phyloP scores from a whole-genome alignment of 2,888 invertebrate species.

The Apotomis turbidana region DNA sequence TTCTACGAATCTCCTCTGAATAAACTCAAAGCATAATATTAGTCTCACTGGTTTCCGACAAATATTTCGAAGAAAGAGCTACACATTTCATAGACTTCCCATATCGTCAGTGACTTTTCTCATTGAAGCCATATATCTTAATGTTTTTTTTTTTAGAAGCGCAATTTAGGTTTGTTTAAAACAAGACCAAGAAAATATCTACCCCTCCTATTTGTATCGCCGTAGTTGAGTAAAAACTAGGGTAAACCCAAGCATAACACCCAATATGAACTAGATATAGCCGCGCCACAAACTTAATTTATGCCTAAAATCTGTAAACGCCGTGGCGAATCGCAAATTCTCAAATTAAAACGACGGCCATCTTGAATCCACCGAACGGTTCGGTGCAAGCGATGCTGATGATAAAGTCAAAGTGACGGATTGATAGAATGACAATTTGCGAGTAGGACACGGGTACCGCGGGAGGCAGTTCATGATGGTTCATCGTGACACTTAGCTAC shows the following conservation, averaged over 20 bases:
- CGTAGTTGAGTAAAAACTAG: too few relatives aligned
- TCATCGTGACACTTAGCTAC: constrained; percentile 83
- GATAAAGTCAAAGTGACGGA: constrained; percentile 78
- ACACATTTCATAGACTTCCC: too few relatives aligned
- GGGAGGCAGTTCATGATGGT: constrained; percentile 79
- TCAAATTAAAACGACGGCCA: constrained; percentile 21
- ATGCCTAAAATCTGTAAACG: constrained; percentile 13
- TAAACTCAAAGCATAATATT: too few relatives aligned
- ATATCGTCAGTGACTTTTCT: too few relatives aligned
- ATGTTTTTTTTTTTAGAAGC: too few relatives aligned
- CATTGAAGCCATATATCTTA: too few relatives aligned
- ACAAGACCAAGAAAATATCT: too few relatives aligned
- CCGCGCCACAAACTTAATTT: background rate
- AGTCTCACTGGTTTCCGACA: too few relatives aligned
- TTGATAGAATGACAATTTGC: constrained; percentile 81
- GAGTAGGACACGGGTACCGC: constrained; percentile 76
- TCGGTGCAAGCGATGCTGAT: constrained; percentile 65
- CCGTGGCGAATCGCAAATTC: constrained; percentile 6
- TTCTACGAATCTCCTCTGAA: too few relatives aligned
- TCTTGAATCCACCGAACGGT: constrained; percentile 58
- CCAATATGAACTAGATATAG: constrained; percentile 15
- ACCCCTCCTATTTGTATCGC: too few relatives aligned
- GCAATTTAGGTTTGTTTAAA: too few relatives aligned
- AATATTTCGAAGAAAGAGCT: too few relatives aligned
- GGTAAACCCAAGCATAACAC: background rate